Percentiles rank a stretch among this genome's conserved stretches.
These are phyloP conservation scores for Natrix natrix DNA, from an alignment of 2,797 vertebrate genomes.

Conservation along the genomic window DNA sequence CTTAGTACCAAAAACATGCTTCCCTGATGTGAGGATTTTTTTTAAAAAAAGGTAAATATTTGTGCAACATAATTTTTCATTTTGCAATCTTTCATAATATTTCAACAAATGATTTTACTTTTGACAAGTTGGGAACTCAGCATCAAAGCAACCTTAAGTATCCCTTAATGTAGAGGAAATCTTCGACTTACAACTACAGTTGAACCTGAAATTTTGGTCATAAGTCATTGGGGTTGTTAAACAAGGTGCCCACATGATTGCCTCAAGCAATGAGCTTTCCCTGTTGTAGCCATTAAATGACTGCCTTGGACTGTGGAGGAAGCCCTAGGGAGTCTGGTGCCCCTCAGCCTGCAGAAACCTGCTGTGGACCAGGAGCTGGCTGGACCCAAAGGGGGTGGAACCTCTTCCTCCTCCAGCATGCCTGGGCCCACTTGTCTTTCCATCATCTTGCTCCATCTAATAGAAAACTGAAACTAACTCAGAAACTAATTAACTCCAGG, in stretches of 20 bases:
- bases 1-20: not conserved
- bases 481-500: not conserved
- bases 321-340: not conserved
- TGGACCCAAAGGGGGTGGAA: not conserved
- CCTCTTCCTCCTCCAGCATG: not conserved
- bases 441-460: not conserved
- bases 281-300: not conserved
- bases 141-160: not conserved
- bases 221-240: not conserved
- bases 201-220: not conserved
- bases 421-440: not conserved
- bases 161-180: not conserved
- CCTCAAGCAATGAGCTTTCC: not conserved
- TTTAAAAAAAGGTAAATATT: not conserved
- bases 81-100: not conserved
- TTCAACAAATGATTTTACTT: not conserved
- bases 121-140: not conserved
- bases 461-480: not conserved
- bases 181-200: not conserved
- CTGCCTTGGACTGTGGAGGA: not conserved
- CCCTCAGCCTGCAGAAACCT: not conserved
- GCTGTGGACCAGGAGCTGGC: not conserved
- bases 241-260: not conserved
- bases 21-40: not conserved
- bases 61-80: not conserved